Percentiles rank a stretch among this genome's conserved stretches.
These are phyloP conservation scores for Morpho helenor DNA, from an alignment of 2,888 invertebrate genomes.

Conservation along the genomic window DNA sequence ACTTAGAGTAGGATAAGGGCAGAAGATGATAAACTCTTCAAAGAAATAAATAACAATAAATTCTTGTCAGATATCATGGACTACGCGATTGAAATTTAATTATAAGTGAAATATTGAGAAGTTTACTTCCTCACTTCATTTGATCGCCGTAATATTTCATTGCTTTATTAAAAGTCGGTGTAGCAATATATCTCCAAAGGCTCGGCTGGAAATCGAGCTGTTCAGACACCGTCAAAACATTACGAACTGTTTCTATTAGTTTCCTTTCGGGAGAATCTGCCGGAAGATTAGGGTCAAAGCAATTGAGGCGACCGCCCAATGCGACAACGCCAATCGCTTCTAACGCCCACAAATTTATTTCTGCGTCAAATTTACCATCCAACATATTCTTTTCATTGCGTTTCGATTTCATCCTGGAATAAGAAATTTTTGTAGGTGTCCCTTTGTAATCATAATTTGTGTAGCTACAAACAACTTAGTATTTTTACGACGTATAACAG, in stretches of 20 bases:
- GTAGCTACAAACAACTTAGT: no score
- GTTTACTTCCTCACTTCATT: conserved; percentile 36
- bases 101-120: no score
- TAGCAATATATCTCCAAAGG: conserved; percentile 46
- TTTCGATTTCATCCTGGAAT: conserved; percentile 70
- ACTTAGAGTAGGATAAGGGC: no score
- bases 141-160: conserved; percentile 44
- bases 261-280: conserved; percentile 49
- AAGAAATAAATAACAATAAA: no score
- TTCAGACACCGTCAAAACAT: conserved; percentile 41
- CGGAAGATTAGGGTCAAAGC: conserved; percentile 48
- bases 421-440: not conserved
- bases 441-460: no score
- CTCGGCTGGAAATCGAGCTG: conserved; percentile 50
- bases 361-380: conserved; percentile 71
- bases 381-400: conserved; percentile 75
- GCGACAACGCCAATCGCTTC: conserved; percentile 73
- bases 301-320: conserved; percentile 56
- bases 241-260: conserved; percentile 50
- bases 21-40: no score
- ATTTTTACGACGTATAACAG: no score
- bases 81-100: no score
- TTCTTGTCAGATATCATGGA: no score
- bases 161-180: conserved; percentile 42
- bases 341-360: conserved; percentile 81